Base-by-base conservation (phyloP, 2,888 invertebrate genomes). In the Trachelus tabidus region DNA sequence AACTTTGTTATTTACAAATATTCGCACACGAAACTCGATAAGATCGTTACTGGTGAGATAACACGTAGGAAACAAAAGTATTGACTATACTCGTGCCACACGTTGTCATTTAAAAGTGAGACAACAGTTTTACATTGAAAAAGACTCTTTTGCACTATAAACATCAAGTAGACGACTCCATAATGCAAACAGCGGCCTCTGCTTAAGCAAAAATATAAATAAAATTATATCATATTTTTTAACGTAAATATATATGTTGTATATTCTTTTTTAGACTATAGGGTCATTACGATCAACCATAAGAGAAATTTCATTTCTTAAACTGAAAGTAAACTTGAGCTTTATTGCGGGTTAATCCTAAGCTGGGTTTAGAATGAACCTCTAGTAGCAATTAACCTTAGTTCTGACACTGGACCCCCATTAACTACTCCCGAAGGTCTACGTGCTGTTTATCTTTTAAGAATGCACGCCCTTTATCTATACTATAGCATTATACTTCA, bases 301-400 rank as follows among this genome's bases (percentile, higher is more conserved):
- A 12, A 33, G 15, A 71, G 71, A 71, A 34, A 31, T 31, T 71
- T n/a, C 33, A 31, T 34, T 34, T 74, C 15, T 34, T 74, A 34
- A 74, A 30, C 30, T 12, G 23, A 35, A 31, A 37, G 23, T 37
- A 37, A 74, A 74, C 34, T 74, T n/a, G 33, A n/a, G 74, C 33
- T 34, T 74, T 74, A 74, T 74, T 37, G 35, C 30, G 35, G 35
- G 35, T 12, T 30, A 35, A 33, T 30, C 74, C 74, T 74, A 74
- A 74, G 35, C 35, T n/a, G n/a, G 34, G 34, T 74, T 34, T 6
- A 56, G 11, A 74, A 35, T 23, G n/a, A 23, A n/a, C 34, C 74
- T 30, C 30, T 34, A n/a, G 37, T 34, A 74, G 74, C 74, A 77
- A 77, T 77, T 77, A 77, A 73, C 68, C 40, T 77, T 77, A 77